Conservation (phyloP, 2,888 invertebrate genomes). For the Galerucella nymphaeae region DNA sequence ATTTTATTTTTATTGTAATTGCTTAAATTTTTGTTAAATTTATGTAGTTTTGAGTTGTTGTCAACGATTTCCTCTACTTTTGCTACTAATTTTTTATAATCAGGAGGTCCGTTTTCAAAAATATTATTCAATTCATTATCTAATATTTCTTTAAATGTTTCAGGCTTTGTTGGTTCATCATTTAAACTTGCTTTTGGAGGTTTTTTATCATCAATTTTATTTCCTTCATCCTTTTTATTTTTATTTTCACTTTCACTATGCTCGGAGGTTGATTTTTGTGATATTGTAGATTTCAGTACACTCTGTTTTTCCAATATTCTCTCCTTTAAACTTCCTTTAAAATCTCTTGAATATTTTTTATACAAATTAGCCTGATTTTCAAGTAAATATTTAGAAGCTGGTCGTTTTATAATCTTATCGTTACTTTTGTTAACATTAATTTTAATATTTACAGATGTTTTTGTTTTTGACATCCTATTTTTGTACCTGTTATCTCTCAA, state of each 20-base stretch:
- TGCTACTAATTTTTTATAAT: not conserved
- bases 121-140: not conserved
- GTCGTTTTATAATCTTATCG: not conserved
- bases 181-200: not conserved
- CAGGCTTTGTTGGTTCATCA: not conserved
- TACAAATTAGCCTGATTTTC: not conserved
- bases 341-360: not conserved
- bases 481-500: not conserved
- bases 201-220: not conserved
- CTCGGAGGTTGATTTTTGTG: not conserved
- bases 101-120: not conserved
- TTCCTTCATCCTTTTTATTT: not conserved
- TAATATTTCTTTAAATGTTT: not conserved
- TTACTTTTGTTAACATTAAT: not conserved
- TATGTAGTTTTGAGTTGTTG: not conserved
- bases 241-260: not conserved
- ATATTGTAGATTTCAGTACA: not conserved
- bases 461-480: too few species aligned
- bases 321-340: not conserved
- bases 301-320: not conserved
- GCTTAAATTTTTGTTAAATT: slow-evolving; percentile 6
- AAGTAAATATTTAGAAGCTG: slow-evolving; percentile 5
- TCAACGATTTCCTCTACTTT: slow-evolving; percentile 10
- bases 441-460: not conserved
- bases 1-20: too few species aligned